Evolutionary conservation across 2,888 invertebrate genomes (phyloP), one percentile per base, ranked within the genome.

Genomic region (Lasioglossum morio): DNA sequence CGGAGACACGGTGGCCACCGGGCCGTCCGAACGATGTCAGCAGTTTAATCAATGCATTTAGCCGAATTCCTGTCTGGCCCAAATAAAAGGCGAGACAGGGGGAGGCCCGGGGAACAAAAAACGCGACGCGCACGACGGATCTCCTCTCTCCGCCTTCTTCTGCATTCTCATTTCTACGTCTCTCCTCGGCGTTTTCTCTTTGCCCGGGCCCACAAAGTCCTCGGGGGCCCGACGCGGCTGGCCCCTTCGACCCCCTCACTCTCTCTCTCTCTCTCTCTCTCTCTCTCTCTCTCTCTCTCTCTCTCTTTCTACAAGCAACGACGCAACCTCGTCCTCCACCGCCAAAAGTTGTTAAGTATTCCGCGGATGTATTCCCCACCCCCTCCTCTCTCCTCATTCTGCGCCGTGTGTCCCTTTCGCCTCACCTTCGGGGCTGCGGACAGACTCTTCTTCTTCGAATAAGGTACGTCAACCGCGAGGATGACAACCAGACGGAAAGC

Each of bases 41-140:
- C 92, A 92, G 93, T 94, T 95, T 95, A 95, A 95, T 95, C 95
- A 95, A 95, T 95, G 95, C 95, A 95, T 95, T 95, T 95, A 95
- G 93, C 94, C 94, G 95, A 95, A 95, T 95, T 95, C 95, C 94
- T 93, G 94, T 94, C 95, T 94, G 94, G 93, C 92, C 94, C 93
- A 95, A 95, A 95, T 95, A 95, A 95, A 94, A 95, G 93, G 91
- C 92, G 91, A 92, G 93, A 92, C 92, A 92, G 92, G 91, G 85
- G 86, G 84, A 80, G 86, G 87, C 53, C 87, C 91, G 88, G 86
- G 87, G 66, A 87, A 90, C 93, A 94, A 94, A 94, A 94, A 94
- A 92, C 88, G 86, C 86, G 82, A 80, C 81, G 81, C 84, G 87
- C 89, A 88, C 91, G 88, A 90, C 90, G 88, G 77, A 77, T 80